Evolutionary conservation across 1,140 invertebrate genomes (phyloP), one percentile per base, ranked within the genome.

Genomic region (Oppia nitens): DNA sequence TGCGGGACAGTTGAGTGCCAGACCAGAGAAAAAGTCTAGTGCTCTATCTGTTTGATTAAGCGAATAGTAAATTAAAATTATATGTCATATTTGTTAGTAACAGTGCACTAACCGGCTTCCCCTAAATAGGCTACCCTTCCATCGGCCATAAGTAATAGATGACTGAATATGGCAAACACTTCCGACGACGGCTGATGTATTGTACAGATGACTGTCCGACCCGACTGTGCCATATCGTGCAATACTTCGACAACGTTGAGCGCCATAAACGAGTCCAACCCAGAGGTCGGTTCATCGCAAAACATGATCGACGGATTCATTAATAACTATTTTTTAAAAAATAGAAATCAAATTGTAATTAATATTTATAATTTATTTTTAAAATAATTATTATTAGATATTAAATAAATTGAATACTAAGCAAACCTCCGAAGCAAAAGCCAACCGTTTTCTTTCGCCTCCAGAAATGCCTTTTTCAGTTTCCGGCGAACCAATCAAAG

Each of bases 161-260:
- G 86, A 68, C 95, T 87, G 70, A 98, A 97, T 73, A 96, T 79
- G 17, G 83, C 81, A 68, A 87, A 97, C 0, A 96, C 72, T 62
- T 96, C 90, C 0, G 89, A 93, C 0, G 87, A 91, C 0, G 94
- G 94, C 70, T 98, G 93, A 72, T 97, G 93, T 60, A 98, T 91
- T 2, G 92, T 97, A 66, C 84, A 84, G 24, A 98, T 74, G 45
- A 98, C 83, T 0, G 92, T 96, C 71, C 91, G 91, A 3, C 91
- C 88, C 66, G 90, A 87, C 25, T 79, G 71, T 0, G 90, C 84
- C 71, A 77, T 62, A 12, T 66, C 55, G 47, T 64, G 87, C 60
- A 91, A 71, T 61, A 87, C 83, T 66, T 83, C 81, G 17, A 96
- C 81, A 20, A 96, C 86, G 69, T 88, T 94, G 64, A 84, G 81